Evolutionary conservation across 2,797 vertebrate species (phyloP), one percentile per base, ranked within the genome.

Genomic region (Bradypus variegatus): DNA sequence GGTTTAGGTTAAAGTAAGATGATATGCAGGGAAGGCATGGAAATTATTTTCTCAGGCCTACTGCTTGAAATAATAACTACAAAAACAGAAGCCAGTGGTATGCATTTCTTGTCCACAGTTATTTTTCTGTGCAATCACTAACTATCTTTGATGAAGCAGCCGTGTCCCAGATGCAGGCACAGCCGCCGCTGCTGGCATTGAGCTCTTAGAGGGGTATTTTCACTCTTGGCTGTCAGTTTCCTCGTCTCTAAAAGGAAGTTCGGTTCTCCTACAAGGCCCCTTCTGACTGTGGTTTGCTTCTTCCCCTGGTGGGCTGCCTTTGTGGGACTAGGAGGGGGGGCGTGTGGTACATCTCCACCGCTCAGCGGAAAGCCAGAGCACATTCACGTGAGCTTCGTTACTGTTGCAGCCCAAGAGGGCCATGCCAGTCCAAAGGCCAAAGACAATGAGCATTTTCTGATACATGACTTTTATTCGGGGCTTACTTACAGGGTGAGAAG

Each of bases 161-260:
- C 11, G 36, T 5, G 19, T 19, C 19, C 38, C 62, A 9, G 29
- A 41, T 38, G 72, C 21, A 23, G 48, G 25, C 55, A 6, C 13
- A 0, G 0, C 31, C 2, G 0, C 31, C 84, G 8, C 33, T 15
- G 6, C 14, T 2, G 6, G 33, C 45, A 27, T 70, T 14, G 33
- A 31, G 2, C 6, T 73, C 13, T 18, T 6, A 76, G 31, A 45
- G 27, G 9, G 0, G 79, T 79, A 38, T 9, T 18, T n/a, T 38
- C 33, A 3, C 4, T 31, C 6, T 45, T 58, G 36, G 18, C 27
- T 36, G 55, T 36, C n/a, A 8, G 70, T 10, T 6, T 72, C 67
- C 64, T 48, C 16, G 0, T 31, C 80, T 33, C 64, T 38, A n/a
- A 23, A 7, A n/a, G 29, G 14, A 55, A 0, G 1, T 1, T 21